Evolutionary conservation across 1,140 invertebrate species (phyloP).

Genomic region (Trigoniulus corallinus): DNA sequence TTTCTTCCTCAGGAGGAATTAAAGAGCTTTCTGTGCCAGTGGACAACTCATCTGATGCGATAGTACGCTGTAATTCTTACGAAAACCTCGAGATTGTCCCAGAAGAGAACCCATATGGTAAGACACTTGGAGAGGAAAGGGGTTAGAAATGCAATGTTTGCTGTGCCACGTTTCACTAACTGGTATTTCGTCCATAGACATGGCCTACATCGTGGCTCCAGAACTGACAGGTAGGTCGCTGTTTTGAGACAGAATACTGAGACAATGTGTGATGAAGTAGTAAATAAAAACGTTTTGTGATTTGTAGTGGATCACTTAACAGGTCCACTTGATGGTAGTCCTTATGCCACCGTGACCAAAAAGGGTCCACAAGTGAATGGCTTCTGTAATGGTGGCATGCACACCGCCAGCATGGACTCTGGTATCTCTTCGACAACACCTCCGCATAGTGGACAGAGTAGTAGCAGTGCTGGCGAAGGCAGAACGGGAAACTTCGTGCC

Average conservation of each 20-base stretch:
- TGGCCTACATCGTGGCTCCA: too few relatives aligned
- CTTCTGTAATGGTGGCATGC: slow-evolving; percentile 30
- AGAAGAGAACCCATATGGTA: slow-evolving; percentile 27
- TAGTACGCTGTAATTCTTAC: slow-evolving; percentile 65
- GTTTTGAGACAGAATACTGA: too few relatives aligned
- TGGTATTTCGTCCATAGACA: too few relatives aligned
- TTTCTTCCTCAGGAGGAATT: not conserved
- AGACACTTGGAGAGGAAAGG: slow-evolving; percentile 6
- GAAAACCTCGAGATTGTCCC: slow-evolving; percentile 42
- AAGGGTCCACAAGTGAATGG: slow-evolving; percentile 13
- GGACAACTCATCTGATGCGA: slow-evolving; percentile 42
- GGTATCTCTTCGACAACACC: slow-evolving; percentile 49
- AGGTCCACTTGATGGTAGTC: slow-evolving; percentile 69
- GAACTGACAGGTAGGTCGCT: too few relatives aligned
- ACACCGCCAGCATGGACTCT: slow-evolving; percentile 67
- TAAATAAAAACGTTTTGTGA: too few relatives aligned
- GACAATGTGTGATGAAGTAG: too few relatives aligned
- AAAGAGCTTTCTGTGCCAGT: slow-evolving; percentile 17
- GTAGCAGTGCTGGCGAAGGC: slow-evolving; percentile 11
- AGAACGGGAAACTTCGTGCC: slow-evolving; percentile 8
- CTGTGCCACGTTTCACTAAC: too few relatives aligned
- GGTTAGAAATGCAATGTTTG: too few relatives aligned
- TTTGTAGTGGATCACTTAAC: slow-evolving; percentile 39
- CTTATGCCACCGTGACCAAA: slow-evolving; percentile 64
- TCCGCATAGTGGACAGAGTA: slow-evolving; percentile 11